phyloP scores from a whole-genome alignment of 1,140 invertebrate species.

The Drosophila sp. region DNA sequence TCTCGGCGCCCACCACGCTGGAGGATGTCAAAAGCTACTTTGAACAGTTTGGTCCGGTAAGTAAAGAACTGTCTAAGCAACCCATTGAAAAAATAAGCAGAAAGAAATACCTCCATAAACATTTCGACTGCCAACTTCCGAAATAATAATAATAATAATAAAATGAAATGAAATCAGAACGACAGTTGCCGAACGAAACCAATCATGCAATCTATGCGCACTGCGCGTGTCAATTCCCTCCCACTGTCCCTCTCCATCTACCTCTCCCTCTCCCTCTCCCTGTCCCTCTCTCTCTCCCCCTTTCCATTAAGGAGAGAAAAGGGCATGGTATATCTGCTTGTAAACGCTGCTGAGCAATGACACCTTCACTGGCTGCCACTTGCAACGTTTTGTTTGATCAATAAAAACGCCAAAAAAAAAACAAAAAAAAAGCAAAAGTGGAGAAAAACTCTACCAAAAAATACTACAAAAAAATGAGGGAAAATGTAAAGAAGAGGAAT shows the following conservation, averaged over 20 bases:
- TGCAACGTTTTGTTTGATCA: slow-evolving; percentile 83
- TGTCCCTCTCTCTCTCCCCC: background rate
- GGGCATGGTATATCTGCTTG: slow-evolving; percentile 11
- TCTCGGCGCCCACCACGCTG: slow-evolving; percentile 99
- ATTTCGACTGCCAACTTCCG: slow-evolving; percentile 49
- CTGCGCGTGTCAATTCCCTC: slow-evolving; percentile 26
- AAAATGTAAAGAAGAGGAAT: background rate
- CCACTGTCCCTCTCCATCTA: background rate
- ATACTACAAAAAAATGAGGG: slow-evolving; percentile 20
- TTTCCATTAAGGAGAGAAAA: background rate
- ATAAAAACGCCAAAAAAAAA: slow-evolving; percentile 79
- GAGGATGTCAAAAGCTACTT: slow-evolving; percentile 99
- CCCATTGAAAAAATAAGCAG: background rate
- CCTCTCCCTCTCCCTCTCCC: background rate
- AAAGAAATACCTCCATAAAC: background rate
- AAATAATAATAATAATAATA: slow-evolving; percentile 65
- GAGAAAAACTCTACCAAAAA: slow-evolving; percentile 19
- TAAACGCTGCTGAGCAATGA: slow-evolving; percentile 68
- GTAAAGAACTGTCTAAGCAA: slow-evolving; percentile 84
- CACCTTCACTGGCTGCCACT: slow-evolving; percentile 81
- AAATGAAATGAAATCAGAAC: slow-evolving; percentile 61
- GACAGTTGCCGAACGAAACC: slow-evolving; percentile 67
- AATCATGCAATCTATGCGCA: slow-evolving; percentile 77
- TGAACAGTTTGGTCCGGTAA: slow-evolving; percentile 99
- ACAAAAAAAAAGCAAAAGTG: background rate